Base-by-base conservation (phyloP, 2,113 vertebrate species). In the Felis chaus region DNA sequence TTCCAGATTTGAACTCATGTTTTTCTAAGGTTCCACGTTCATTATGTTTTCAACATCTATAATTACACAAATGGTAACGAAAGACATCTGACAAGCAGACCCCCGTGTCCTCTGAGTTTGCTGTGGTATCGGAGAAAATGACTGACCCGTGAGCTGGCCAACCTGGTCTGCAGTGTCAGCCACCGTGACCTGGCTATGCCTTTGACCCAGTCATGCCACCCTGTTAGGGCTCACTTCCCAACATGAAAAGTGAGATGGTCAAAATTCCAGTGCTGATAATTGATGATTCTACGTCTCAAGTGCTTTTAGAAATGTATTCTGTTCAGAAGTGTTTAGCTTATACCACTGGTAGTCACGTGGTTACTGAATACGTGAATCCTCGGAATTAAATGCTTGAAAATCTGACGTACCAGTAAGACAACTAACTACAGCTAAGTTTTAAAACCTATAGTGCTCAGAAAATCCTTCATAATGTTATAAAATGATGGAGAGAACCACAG, bases 141-240 rank as follows among this genome's bases (percentile, higher is more conserved):
- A n/a, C 53, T 16, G 29, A 53, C n/a, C 82, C 11, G 0, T 7
- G 27, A 31, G 18, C 5, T 0, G 0, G n/a, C n/a, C 48, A 13
- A 2, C 5, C 1, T 19, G 71, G 45, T 39, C 36, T 36, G 6
- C 3, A 11, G 61, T 7, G 25, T 0, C 25, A 36, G 45, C 36
- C 16, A 53, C 7, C 5, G 2, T n/a, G 63, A 65, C 65, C 12
- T 13, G 29, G 68, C 41, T 84, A 16, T 3, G 19, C 50, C 93
- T 87, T 15, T 50, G 7, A 85, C n/a, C 11, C 50, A 69, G 73
- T 53, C n/a, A 8, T 11, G 36, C 48, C 36, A 25, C n/a, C 33
- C 11, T 10, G 14, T 10, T 15, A 25, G 50, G 16, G 3, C 41
- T 89, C 12, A 31, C 53, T 63, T 53, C n/a, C 65, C 82, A 71